These are phyloP conservation scores for Enteromius argenteus DNA, from an alignment of 2,797 vertebrate genomes.

Conservation along the genomic window DNA sequence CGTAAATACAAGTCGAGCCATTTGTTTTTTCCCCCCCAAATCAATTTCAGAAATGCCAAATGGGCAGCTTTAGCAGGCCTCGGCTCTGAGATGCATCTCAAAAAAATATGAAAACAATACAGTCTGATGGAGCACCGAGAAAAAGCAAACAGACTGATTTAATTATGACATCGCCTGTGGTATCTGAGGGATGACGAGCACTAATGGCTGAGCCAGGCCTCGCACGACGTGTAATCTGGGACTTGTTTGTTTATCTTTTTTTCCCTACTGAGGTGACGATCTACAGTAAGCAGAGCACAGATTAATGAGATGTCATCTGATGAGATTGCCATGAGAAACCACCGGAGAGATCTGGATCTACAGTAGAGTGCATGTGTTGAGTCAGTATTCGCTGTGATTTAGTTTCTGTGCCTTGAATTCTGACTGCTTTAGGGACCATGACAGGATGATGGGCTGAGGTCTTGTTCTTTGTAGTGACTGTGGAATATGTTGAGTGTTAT, in stretches of 20 bases:
- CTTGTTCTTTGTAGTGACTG: constrained; percentile 12
- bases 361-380: constrained; percentile 5
- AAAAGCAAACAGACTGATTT: constrained; percentile 52
- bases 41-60: constrained; percentile 63
- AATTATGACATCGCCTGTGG: constrained; percentile 52
- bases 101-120: constrained; percentile 42
- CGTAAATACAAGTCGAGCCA: constrained; percentile 69
- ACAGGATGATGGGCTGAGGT: neutral
- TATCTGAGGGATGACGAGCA: constrained; percentile 24
- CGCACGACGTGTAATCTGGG: constrained; percentile 50
- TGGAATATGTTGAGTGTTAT: neutral
- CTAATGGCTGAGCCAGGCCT: constrained; percentile 37
- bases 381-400: constrained; percentile 7
- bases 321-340: constrained; percentile 40
- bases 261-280: constrained; percentile 45
- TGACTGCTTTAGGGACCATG: constrained; percentile 8
- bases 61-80: constrained; percentile 40
- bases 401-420: constrained; percentile 14
- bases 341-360: constrained; percentile 32
- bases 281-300: constrained; percentile 52
- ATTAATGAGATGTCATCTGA: constrained; percentile 61
- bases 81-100: constrained; percentile 18
- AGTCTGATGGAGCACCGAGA: constrained; percentile 30
- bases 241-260: constrained; percentile 55
- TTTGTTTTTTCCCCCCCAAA: constrained; percentile 66